phyloP scores from a whole-genome alignment of 2,797 vertebrate genomes.

The Buphagus erythrorhynchus region DNA sequence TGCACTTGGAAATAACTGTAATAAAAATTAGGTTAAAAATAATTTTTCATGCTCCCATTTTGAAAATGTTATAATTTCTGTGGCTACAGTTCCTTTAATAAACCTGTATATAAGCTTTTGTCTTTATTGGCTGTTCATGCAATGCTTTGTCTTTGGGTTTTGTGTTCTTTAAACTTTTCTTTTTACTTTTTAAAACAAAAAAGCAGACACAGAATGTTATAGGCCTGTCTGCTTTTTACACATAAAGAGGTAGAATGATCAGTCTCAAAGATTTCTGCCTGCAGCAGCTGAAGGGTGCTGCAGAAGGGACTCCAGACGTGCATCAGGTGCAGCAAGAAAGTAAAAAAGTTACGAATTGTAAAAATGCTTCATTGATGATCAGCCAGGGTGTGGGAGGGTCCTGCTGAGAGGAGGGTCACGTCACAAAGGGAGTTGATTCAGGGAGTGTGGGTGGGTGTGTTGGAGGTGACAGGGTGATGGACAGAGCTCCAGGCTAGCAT shows the following conservation, averaged over 20 bases:
- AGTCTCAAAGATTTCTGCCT: neutral
- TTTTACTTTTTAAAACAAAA: neutral
- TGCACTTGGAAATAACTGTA: neutral
- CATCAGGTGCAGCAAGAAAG: neutral
- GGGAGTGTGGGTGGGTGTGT: neutral
- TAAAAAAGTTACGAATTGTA: neutral
- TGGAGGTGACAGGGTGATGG: neutral
- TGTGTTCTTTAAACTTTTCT: neutral
- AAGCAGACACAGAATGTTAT: neutral
- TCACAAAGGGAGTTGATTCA: fast-evolving
- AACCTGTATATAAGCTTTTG: neutral
- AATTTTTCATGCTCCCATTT: neutral
- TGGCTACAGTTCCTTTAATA: neutral
- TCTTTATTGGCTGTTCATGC: neutral
- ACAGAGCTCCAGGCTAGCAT: neutral
- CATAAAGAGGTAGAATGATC: neutral
- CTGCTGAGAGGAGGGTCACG: too few species aligned
- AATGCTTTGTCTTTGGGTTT: neutral
- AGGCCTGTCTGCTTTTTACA: neutral
- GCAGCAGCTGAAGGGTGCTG: neutral
- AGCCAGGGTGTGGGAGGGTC: neutral
- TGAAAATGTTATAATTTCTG: neutral
- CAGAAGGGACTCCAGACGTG: neutral
- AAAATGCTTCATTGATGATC: neutral
- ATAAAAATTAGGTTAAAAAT: neutral